phyloP scores from a whole-genome alignment of 2,113 vertebrate genomes.

The Tupaia tana region DNA sequence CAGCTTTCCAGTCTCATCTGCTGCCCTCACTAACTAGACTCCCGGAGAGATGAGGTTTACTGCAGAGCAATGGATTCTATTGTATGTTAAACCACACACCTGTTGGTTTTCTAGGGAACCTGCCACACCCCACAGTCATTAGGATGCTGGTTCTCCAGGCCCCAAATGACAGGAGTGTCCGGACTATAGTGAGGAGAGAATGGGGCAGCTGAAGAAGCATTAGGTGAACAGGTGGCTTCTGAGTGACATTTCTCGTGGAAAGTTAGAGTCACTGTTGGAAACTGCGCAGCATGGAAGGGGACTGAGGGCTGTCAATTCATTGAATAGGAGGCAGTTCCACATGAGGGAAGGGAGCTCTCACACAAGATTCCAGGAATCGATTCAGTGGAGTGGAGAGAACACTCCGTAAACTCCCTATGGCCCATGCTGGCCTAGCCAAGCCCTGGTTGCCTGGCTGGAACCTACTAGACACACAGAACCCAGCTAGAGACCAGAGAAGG shows the following conservation, averaged over 20 bases:
- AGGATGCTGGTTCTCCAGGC: neutral
- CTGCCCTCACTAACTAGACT: too few relatives aligned
- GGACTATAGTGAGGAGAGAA: neutral
- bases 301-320: neutral
- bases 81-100: neutral
- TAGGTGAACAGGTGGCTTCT: neutral
- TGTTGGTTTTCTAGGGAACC: neutral
- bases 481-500: neutral
- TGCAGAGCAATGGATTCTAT: too few relatives aligned
- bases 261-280: too few relatives aligned
- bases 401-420: neutral
- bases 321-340: neutral
- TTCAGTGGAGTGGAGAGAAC: neutral
- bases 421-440: neutral
- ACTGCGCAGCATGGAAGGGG: too few relatives aligned
- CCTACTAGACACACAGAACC: neutral
- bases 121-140: neutral
- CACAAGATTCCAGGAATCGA: too few relatives aligned
- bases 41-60: too few relatives aligned
- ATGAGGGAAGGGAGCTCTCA: too few relatives aligned
- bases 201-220: neutral
- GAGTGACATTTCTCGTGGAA: too few relatives aligned
- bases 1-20: too few relatives aligned
- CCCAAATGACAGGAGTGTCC: too few relatives aligned
- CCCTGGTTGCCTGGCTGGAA: neutral